These are phyloP conservation scores for Caretta caretta DNA, from an alignment of 2,113 vertebrate species.

Conservation along the genomic window DNA sequence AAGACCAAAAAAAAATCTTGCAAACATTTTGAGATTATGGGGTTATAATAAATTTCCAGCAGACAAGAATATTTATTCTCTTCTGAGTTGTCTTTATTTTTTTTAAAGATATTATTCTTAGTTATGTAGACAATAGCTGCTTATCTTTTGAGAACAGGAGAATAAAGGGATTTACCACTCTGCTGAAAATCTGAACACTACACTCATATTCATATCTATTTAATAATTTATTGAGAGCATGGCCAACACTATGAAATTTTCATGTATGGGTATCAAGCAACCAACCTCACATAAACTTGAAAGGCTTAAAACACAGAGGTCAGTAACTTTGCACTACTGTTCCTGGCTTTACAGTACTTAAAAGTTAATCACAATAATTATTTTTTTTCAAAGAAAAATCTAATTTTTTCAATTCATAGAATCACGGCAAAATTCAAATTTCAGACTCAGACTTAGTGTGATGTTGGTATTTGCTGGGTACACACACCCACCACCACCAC, in stretches of 20 bases:
- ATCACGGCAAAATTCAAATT: conserved; percentile 23
- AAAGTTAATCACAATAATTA: conserved; percentile 40
- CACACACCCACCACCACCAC: no score
- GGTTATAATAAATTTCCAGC: background rate
- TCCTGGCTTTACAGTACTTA: conserved; percentile 44
- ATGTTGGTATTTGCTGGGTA: background rate
- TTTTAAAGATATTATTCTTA: conserved; percentile 47
- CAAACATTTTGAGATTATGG: conserved; percentile 31
- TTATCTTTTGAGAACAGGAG: conserved; percentile 57
- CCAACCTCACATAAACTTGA: conserved; percentile 67
- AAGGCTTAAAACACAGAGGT: conserved; percentile 64
- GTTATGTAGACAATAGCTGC: conserved; percentile 9
- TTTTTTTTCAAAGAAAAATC: conserved; percentile 7
- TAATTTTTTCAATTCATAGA: background rate
- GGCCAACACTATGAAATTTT: conserved; percentile 85
- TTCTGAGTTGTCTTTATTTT: conserved; percentile 45
- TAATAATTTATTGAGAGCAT: conserved; percentile 82
- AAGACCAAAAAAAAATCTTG: conserved; percentile 12
- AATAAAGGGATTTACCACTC: conserved; percentile 66
- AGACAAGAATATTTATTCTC: conserved; percentile 44
- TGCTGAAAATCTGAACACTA: conserved; percentile 70
- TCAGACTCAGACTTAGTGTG: background rate
- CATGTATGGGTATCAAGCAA: conserved; percentile 76
- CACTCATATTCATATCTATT: conserved; percentile 75
- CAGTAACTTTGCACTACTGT: conserved; percentile 12